Evolutionary conservation across 2,113 vertebrate genomes (phyloP).

Genomic region (Austrofundulus limnaeus): DNA sequence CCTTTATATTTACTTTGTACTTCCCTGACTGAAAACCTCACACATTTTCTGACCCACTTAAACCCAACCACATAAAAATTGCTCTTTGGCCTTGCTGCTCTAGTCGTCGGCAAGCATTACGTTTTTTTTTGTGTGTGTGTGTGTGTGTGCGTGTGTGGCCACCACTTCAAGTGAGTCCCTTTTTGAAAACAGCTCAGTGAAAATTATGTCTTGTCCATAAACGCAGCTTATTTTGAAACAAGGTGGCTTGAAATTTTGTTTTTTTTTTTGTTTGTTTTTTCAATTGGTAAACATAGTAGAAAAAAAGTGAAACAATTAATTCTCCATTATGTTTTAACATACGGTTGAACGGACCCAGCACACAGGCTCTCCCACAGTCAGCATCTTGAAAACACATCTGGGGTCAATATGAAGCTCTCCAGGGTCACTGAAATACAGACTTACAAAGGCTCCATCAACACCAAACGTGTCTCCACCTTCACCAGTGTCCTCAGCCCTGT

Average conservation of each 20-base stretch:
- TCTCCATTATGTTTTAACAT: not conserved
- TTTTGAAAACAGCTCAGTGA: conserved; percentile 8
- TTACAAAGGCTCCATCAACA: conserved; percentile 18
- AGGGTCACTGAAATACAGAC: conserved; percentile 32
- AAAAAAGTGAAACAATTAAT: conserved; percentile 5
- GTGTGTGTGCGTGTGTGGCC: no score
- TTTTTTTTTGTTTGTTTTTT: conserved; percentile 11
- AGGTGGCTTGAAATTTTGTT: not conserved
- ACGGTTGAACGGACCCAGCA: conserved; percentile 9
- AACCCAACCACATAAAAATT: conserved; percentile 31
- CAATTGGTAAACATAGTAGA: not conserved
- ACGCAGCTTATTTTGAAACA: not conserved
- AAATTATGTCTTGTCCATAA: not conserved
- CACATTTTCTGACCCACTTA: conserved; percentile 52
- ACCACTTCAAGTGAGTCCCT: conserved; percentile 34
- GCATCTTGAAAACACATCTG: conserved; percentile 52
- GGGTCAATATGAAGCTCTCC: conserved; percentile 50
- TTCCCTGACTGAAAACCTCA: conserved; percentile 30
- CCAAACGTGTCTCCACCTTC: conserved; percentile 22
- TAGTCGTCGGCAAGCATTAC: conserved; percentile 25
- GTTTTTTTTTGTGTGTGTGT: no score
- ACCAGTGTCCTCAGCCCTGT: conserved; percentile 40
- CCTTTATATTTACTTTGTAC: conserved; percentile 32
- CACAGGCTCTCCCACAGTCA: conserved; percentile 16
- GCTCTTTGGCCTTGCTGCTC: conserved; percentile 14